These are phyloP conservation scores for Cardiocondyla obscurior DNA, from an alignment of 1,140 invertebrate species.

Conservation along the genomic window DNA sequence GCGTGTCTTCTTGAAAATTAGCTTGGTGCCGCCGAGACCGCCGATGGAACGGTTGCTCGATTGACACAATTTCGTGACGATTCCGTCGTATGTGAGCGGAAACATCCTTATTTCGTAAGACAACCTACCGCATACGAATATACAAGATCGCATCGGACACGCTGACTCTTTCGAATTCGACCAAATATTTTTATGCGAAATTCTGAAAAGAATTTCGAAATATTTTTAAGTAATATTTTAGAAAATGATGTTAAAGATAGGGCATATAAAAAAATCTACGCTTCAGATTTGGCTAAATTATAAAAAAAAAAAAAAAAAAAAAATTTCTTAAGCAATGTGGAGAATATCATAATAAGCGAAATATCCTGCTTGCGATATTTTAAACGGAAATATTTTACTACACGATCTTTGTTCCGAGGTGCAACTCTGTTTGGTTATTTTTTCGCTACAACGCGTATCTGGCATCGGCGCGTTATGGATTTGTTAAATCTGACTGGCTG, in stretches of 20 bases:
- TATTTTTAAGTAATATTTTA: background rate
- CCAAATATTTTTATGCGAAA: background rate
- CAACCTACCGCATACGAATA: too few relatives aligned
- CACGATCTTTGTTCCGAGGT: background rate
- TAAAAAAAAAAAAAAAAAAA: too few relatives aligned
- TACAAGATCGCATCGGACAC: too few relatives aligned
- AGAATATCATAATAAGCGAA: background rate
- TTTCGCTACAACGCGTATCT: background rate
- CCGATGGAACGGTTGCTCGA: conserved; percentile 15
- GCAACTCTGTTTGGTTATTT: background rate
- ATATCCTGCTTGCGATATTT: background rate
- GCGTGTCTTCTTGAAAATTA: conserved; percentile 54
- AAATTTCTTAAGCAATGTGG: background rate
- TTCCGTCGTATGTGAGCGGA: background rate
- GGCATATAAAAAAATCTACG: too few relatives aligned
- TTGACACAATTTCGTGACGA: background rate
- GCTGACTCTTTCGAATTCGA: background rate
- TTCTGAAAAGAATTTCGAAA: background rate
- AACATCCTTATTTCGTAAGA: background rate
- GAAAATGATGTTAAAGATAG: too few relatives aligned
- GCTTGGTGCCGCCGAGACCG: conserved; percentile 1
- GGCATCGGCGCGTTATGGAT: background rate
- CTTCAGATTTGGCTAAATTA: background rate
- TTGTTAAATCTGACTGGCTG: background rate
- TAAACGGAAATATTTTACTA: background rate